phyloP scores from a whole-genome alignment of 2,888 invertebrate genomes.

The Actias luna region DNA sequence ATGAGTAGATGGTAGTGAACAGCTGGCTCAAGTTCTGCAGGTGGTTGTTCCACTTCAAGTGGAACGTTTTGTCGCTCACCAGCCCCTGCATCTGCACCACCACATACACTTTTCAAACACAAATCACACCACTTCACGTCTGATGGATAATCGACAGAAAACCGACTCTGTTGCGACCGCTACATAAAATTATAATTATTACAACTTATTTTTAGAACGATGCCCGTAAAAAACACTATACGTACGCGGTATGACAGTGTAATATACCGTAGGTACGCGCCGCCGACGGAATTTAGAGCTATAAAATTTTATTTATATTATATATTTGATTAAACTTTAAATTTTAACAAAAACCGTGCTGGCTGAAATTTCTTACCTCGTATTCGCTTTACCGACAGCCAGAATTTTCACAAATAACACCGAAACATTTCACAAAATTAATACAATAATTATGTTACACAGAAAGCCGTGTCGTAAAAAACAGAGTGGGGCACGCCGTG shows the following conservation, averaged over 20 bases:
- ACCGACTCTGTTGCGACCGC: constrained; percentile 77
- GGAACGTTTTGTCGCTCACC: constrained; percentile 85
- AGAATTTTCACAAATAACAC: constrained; percentile 79
- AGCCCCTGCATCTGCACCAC: constrained; percentile 80
- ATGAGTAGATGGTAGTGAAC: constrained; percentile 86
- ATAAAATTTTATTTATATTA: constrained; percentile 74
- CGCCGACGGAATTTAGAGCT: constrained; percentile 78
- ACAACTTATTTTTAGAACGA: constrained; percentile 83
- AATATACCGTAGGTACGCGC: constrained; percentile 80
- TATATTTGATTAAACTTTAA: constrained; percentile 54
- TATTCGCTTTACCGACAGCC: constrained; percentile 71
- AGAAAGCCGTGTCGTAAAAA: constrained; percentile 83
- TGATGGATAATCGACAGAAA: constrained; percentile 74
- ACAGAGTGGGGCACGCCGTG: constrained; percentile 82
- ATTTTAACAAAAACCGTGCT: constrained; percentile 61
- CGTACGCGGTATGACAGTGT: constrained; percentile 82
- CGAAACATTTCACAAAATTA: constrained; percentile 82
- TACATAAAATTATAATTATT: constrained; percentile 83
- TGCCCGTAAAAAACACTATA: constrained; percentile 83
- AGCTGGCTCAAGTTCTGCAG: constrained; percentile 86
- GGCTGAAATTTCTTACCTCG: constrained; percentile 71
- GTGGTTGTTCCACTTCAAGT: constrained; percentile 88
- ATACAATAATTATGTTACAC: constrained; percentile 82
- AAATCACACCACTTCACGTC: constrained; percentile 67
- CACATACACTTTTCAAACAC: constrained; percentile 68